Percentiles rank a stretch among this genome's conserved stretches.
phyloP scores from a whole-genome alignment of 2,113 vertebrate species.

The Triplophysa dalaica region DNA sequence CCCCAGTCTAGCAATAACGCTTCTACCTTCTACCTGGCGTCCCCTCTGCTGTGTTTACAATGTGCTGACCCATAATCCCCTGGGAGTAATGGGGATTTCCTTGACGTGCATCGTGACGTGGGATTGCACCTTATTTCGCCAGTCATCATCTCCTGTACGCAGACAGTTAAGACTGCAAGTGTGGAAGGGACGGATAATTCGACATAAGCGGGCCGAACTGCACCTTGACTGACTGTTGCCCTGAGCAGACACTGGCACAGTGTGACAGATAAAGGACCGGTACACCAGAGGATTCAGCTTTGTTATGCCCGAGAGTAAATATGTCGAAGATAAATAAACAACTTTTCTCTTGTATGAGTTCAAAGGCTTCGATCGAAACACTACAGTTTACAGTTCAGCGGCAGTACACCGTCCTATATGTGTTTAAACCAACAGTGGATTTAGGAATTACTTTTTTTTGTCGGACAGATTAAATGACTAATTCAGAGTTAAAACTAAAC shows the following conservation, averaged over 20 bases:
- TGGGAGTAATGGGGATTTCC: conserved; percentile 57
- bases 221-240: neutral
- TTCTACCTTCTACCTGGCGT: conserved; percentile 52
- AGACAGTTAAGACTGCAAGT: neutral
- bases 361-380: neutral
- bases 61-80: conserved; percentile 64
- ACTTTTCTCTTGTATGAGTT: neutral
- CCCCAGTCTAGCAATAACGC: neutral
- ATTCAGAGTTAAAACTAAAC: neutral
- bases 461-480: conserved; percentile 7
- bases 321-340: neutral
- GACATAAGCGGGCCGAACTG: neutral
- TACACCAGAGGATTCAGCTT: neutral
- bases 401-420: neutral
- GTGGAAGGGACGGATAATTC: conserved; percentile 16
- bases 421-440: neutral
- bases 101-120: conserved; percentile 20
- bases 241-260: neutral
- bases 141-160: conserved; percentile 1
- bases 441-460: neutral
- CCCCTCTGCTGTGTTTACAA: conserved; percentile 47
- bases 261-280: neutral
- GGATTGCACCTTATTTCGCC: conserved; percentile 34
- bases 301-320: conserved; percentile 9
- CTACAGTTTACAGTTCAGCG: neutral